Percentiles rank a stretch among this genome's conserved stretches.
Evolutionary conservation across 2,797 vertebrate genomes (phyloP).

Genomic region (Sylvilagus floridanus): DNA sequence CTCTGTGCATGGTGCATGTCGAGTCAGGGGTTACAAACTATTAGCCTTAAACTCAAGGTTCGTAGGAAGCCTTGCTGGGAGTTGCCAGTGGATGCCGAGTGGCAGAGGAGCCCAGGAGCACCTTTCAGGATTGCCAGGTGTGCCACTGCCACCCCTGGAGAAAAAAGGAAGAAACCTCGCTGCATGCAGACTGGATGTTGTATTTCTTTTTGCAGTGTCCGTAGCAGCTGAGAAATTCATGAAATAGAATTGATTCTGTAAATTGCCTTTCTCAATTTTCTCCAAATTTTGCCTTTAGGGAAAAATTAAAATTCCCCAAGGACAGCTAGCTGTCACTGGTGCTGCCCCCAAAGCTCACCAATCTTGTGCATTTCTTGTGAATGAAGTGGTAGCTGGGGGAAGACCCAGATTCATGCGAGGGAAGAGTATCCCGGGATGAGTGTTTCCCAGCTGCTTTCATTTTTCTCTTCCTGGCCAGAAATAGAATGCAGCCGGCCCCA

Average conservation of each 20-base stretch:
- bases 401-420: slow-evolving; percentile 3
- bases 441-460: neutral
- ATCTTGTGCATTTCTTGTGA: slow-evolving; percentile 48
- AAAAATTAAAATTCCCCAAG: slow-evolving; percentile 47
- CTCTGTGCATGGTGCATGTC: neutral
- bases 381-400: neutral
- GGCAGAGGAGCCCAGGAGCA: neutral
- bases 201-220: neutral
- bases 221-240: slow-evolving; percentile 23
- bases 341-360: slow-evolving; percentile 61
- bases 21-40: neutral
- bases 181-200: neutral
- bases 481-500: neutral
- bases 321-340: slow-evolving; percentile 75
- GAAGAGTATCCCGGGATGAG: slow-evolving; percentile 7
- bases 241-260: slow-evolving; percentile 36
- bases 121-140: neutral
- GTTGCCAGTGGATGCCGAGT: neutral
- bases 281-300: slow-evolving; percentile 60
- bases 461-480: slow-evolving; percentile 47
- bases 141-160: neutral
- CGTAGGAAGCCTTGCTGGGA: neutral
- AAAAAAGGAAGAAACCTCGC: slow-evolving; percentile 42
- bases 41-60: neutral
- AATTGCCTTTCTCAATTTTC: slow-evolving; percentile 43